Evolutionary conservation across 1,140 invertebrate species (phyloP).

Genomic region (Leptinotarsa undecemlineata): DNA sequence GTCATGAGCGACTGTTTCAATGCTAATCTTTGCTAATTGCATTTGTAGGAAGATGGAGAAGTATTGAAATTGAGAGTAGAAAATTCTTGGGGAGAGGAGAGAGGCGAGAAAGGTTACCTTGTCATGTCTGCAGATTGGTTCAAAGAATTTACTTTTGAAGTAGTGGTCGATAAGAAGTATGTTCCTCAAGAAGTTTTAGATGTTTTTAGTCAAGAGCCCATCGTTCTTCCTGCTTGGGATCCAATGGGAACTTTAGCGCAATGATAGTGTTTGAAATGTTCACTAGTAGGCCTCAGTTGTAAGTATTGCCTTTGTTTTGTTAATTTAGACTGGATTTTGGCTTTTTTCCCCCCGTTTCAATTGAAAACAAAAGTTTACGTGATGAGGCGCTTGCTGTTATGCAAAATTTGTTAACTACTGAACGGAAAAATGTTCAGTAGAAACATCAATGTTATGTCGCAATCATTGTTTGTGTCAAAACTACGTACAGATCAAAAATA

Average conservation of each 20-base stretch:
- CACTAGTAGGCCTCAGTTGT: too few species aligned
- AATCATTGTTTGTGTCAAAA: too few species aligned
- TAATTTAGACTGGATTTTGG: too few species aligned
- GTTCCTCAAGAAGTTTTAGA: constrained; percentile 74
- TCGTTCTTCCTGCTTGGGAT: constrained; percentile 87
- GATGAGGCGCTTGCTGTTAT: too few species aligned
- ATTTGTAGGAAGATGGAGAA: constrained; percentile 64
- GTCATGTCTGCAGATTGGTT: constrained; percentile 86
- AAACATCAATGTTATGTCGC: too few species aligned
- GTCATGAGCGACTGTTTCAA: too few species aligned
- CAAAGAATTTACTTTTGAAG: constrained; percentile 87
- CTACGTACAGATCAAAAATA: too few species aligned
- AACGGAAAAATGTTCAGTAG: too few species aligned
- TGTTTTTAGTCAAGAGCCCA: constrained; percentile 75
- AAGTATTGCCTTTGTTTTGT: too few species aligned
- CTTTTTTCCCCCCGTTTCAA: too few species aligned
- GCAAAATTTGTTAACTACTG: too few species aligned
- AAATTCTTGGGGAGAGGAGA: constrained; percentile 90
- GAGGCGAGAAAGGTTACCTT: constrained; percentile 85
- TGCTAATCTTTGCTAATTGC: not conserved
- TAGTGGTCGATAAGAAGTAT: constrained; percentile 85
- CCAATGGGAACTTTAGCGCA: constrained; percentile 85
- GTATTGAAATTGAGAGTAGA: constrained; percentile 81
- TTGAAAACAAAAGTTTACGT: too few species aligned
- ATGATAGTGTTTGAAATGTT: not conserved